Evolutionary conservation across 2,888 invertebrate genomes (phyloP), one percentile per base, ranked within the genome.

Genomic region (Plagodis pulveraria): DNA sequence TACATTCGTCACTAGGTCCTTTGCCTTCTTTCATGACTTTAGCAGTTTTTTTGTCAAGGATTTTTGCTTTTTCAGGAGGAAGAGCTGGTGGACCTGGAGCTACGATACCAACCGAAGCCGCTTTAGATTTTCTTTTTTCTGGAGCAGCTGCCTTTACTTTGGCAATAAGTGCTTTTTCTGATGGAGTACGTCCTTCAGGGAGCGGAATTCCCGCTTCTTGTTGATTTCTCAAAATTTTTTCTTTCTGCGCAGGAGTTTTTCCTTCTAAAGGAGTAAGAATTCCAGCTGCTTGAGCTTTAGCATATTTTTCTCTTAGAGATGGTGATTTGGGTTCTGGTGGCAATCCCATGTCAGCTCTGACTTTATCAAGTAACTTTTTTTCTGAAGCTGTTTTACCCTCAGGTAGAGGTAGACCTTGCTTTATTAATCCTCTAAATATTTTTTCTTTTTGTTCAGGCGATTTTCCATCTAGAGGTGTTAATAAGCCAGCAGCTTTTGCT

Each of bases 1-100:
- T 78, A 55, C 80, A 80, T 70, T 80, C 76, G 48, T 78, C 78
- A 44, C 70, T 72, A 7, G 78, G 77, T 0, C 78, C 79, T 65
- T 73, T 74, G 2, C 73, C 74, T 67, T 78, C 78, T 64, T 63
- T 76, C 35, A 76, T 71, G 2, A 65, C 47, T 66, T 78, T 77
- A n/a, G 71, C 70, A 0, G 76, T 74, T 66, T 68, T 50, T 36
- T 55, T 9, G 45, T 62, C 61, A 6, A 65, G 51, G 47, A 40
- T 53, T 58, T 58, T 41, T 40, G 49, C 45, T 67, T 72, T 6
- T 64, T 58, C 63, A 58, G 73, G 44, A 49, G 40, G 36, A 40
- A 49, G 48, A 6, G 48, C 22, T 32, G 38, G 22, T 49, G 9
- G 38, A 22, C 48, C 48, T 7, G n/a, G 38, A 49, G 10, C 12